Percentiles rank a stretch among this genome's conserved stretches.
Evolutionary conservation across 1,140 invertebrate genomes (phyloP).

Genomic region (Eufriesea mexicana): DNA sequence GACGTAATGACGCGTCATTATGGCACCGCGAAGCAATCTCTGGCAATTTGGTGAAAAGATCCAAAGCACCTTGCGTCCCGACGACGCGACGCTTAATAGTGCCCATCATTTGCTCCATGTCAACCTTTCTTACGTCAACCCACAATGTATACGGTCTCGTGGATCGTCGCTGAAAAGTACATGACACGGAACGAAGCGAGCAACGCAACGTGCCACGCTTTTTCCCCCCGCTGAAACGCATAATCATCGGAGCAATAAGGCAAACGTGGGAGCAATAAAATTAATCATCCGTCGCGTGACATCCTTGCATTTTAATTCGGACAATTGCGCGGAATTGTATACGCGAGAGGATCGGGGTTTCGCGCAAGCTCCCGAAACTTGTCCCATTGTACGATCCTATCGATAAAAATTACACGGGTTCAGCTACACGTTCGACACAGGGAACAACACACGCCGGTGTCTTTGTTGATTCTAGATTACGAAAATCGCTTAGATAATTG

Average conservation of each 20-base stretch:
- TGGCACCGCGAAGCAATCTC: background rate
- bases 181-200: background rate
- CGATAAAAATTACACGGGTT: background rate
- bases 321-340: background rate
- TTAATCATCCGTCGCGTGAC: slow-evolving; percentile 14
- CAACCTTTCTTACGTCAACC: background rate
- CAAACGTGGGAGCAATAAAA: background rate
- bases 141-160: background rate
- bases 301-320: background rate
- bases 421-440: background rate
- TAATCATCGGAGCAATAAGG: background rate
- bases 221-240: background rate
- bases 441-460: background rate
- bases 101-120: background rate
- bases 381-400: background rate
- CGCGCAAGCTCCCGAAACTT: too few relatives aligned
- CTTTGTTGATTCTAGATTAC: slow-evolving; percentile 14
- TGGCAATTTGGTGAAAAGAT: background rate
- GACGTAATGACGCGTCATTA: background rate
- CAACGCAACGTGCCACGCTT: background rate
- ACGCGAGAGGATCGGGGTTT: background rate
- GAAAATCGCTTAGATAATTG: slow-evolving; percentile 19
- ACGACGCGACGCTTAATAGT: background rate
- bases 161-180: background rate
- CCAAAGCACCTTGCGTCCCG: background rate